These are phyloP conservation scores for Eupithecia subumbrata DNA, from an alignment of 2,888 invertebrate genomes.

Conservation along the genomic window DNA sequence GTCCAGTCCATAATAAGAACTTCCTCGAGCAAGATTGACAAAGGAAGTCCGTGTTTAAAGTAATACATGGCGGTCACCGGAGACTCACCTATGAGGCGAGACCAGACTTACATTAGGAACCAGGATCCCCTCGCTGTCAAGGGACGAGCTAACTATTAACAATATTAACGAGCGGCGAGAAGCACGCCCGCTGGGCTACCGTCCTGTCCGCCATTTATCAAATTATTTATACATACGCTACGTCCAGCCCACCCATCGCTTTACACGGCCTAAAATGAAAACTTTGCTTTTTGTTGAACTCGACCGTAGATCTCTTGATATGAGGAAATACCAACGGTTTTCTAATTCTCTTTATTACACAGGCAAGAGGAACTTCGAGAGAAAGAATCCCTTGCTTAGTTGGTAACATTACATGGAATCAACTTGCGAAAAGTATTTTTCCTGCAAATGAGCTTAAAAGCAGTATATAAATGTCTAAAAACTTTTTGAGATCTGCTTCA, in stretches of 20 bases:
- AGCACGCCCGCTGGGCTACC: conserved; percentile 70
- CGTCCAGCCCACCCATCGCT: conserved; percentile 60
- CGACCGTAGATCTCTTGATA: conserved; percentile 37
- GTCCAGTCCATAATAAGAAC: conserved; percentile 26
- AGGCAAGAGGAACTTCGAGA: background rate
- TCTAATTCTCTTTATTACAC: background rate
- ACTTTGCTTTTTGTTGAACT: conserved; percentile 41
- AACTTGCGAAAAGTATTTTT: background rate
- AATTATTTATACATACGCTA: conserved; percentile 69
- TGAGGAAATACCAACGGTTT: conserved; percentile 1
- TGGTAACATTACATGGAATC: background rate
- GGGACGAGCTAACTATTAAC: conserved; percentile 60
- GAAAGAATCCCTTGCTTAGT: background rate
- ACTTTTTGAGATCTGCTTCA: background rate
- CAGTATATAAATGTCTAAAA: background rate
- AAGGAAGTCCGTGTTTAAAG: conserved; percentile 32
- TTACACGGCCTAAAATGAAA: conserved; percentile 52
- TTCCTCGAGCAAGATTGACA: conserved; percentile 25
- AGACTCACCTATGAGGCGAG: conserved; percentile 30
- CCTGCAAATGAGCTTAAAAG: background rate
- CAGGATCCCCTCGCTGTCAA: conserved; percentile 46
- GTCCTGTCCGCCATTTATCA: conserved; percentile 69
- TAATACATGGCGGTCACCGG: conserved; percentile 19
- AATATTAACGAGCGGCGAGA: conserved; percentile 60
- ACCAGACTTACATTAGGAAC: conserved; percentile 29